phyloP scores from a whole-genome alignment of 2,113 vertebrate genomes.

The Chloebia gouldiae region DNA sequence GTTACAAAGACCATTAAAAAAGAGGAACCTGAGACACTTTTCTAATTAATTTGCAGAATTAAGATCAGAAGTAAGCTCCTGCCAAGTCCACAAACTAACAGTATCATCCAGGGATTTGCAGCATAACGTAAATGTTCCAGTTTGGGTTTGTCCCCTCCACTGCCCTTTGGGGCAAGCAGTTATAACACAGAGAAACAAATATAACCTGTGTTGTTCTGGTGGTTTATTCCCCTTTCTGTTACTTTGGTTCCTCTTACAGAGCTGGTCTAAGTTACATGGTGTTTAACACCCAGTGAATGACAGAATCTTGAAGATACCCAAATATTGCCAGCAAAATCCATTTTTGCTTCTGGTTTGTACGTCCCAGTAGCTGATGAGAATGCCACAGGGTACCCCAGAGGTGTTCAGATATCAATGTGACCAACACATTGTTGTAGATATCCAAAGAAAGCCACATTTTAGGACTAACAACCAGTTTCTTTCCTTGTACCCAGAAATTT shows the following conservation, averaged over 20 bases:
- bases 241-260: not conserved
- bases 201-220: not conserved
- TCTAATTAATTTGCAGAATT: not conserved
- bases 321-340: not conserved
- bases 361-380: not conserved
- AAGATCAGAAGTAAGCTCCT: not conserved
- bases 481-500: not conserved
- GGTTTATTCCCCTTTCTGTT: not conserved
- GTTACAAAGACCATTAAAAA: not conserved
- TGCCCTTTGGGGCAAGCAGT: not conserved
- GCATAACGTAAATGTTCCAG: not conserved
- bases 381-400: not conserved
- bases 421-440: not conserved
- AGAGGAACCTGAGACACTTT: not conserved
- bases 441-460: not conserved
- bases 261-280: not conserved
- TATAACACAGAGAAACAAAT: not conserved
- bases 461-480: not conserved
- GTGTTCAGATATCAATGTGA: not conserved
- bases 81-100: not conserved
- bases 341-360: not conserved
- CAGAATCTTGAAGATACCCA: not conserved
- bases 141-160: not conserved
- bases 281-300: not conserved
- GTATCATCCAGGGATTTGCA: not conserved